Conservation (phyloP, 2,888 invertebrate species). For the Hyposoter dolosus region DNA sequence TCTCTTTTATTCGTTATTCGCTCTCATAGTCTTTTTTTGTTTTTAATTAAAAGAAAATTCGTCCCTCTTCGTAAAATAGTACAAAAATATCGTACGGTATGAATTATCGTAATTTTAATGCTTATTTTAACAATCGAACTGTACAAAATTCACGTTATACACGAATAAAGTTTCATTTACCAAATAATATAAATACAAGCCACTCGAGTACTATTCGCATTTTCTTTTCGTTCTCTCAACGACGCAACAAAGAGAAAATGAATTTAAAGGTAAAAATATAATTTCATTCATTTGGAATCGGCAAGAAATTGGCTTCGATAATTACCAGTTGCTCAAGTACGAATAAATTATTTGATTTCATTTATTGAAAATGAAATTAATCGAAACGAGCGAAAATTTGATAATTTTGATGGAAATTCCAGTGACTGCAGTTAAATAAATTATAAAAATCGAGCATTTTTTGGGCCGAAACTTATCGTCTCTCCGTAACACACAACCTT, state of each 20-base stretch:
- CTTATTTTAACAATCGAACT: slow-evolving; percentile 65
- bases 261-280: neutral
- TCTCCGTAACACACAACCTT: slow-evolving; percentile 8
- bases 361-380: neutral
- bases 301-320: slow-evolving; percentile 65
- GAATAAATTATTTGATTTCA: neutral
- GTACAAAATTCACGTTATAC: slow-evolving; percentile 72
- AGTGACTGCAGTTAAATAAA: neutral
- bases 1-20: slow-evolving; percentile 41
- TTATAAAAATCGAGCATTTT: neutral
- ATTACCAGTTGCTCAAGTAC: neutral
- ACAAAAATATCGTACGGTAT: slow-evolving; percentile 46
- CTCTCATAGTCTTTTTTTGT: slow-evolving; percentile 18
- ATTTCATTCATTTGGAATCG: slow-evolving; percentile 16
- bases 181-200: slow-evolving; percentile 31
- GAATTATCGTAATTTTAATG: slow-evolving; percentile 27
- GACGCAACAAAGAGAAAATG: slow-evolving; percentile 15
- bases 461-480: slow-evolving; percentile 13
- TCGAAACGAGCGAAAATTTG: neutral
- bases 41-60: slow-evolving; percentile 61
- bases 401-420: neutral
- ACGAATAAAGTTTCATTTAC: slow-evolving; percentile 42
- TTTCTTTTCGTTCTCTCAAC: neutral
- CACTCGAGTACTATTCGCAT: neutral
- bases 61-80: slow-evolving; percentile 53